Base-by-base conservation (phyloP, 2,888 invertebrate genomes). In the Arge pagana region DNA sequence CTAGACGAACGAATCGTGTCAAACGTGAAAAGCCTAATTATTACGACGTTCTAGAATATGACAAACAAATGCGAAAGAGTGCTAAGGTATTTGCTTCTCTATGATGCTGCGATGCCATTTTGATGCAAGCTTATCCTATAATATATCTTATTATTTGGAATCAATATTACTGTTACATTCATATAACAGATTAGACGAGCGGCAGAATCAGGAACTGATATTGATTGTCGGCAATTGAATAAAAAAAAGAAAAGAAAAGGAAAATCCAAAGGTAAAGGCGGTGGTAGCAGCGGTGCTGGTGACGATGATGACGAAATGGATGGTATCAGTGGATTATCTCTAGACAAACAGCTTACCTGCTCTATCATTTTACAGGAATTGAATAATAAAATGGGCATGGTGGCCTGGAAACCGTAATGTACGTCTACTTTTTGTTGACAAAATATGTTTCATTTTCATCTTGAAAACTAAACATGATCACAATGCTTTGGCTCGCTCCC, bases 11-110 rank as follows among this genome's bases (percentile, higher is more conserved):
- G 0, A 87, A 88, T 59, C 76, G 91, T 49, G 86, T 90, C 4
- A 82, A 88, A 53, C 77, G 90, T 51, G 86, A 88, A 13, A 89
- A 90, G 65, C 89, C 90, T 2, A 88, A 90, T 79, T 91, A 89
- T 74, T 92, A 91, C 61, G 90, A 92, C 76, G 85, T 89, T 1
- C 82, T 89, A 55, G 88, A 90, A 66, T 90, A 87, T 69, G 88
- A 90, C 69, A 89, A 88, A 65, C 86, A 89, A 70, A 84, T 86
- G 48, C 82, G 84, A 68, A 84, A 87, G 78, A 87, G 79, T 68
- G 66, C 70, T 8, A 74, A 74, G 65, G 72, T 61, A 55, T 52
- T 11, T 13, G 13, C 35, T 43, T 15, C 28, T 13, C 35, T n/a
- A n/a, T n/a, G 24, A 11, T 50, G 10, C 10, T 52, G 54, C 41